Evolutionary conservation across 2,113 vertebrate species (phyloP).

Genomic region (Amphilophus citrinellus): DNA sequence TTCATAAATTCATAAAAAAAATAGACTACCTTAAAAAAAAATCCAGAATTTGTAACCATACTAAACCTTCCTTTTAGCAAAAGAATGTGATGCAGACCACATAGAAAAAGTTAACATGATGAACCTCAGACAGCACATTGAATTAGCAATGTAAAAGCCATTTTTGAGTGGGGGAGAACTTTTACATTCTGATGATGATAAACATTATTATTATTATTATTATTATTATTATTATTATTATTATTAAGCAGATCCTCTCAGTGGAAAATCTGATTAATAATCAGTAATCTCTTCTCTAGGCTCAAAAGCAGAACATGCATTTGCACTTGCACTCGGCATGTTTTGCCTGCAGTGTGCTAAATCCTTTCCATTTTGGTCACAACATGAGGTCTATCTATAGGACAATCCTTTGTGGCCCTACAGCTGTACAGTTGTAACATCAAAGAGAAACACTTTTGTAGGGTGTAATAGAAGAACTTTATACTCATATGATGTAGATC

Average conservation of each 20-base stretch:
- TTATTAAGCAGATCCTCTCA: background rate
- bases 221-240: background rate
- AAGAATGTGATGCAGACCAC: no score
- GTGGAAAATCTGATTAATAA: background rate
- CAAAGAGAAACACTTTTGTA: background rate
- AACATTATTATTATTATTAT: background rate
- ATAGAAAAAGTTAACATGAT: fast-evolving
- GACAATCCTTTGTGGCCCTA: background rate
- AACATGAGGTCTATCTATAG: background rate
- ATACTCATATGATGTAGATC: background rate
- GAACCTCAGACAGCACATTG: background rate
- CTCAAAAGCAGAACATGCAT: background rate
- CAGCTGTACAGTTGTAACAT: background rate
- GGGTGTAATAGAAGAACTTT: background rate
- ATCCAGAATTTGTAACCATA: no score
- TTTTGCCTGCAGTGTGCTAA: background rate
- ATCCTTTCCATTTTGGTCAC: background rate
- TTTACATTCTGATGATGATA: background rate
- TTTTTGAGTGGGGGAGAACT: background rate
- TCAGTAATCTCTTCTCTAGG: background rate
- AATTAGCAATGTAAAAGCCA: background rate
- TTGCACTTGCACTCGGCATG: background rate
- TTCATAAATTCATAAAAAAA: no score
- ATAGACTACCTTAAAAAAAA: no score
- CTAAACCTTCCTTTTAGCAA: no score